Conservation (phyloP, 2,113 vertebrate genomes). For the Spheniscus mendiculus region DNA sequence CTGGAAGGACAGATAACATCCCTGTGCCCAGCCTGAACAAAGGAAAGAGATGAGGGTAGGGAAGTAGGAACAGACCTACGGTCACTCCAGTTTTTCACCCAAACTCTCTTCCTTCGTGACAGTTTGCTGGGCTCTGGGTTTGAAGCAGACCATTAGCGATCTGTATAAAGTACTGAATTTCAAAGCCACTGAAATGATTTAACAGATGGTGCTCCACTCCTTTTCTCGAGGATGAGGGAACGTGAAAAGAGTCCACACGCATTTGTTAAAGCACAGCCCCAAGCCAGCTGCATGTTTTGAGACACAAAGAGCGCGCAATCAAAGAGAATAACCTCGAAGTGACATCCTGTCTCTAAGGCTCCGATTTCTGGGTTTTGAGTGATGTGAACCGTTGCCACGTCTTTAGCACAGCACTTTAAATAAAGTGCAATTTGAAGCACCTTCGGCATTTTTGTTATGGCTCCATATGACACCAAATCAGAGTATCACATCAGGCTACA, state of each 20-base stretch:
- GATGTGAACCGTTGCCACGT: rapidly evolving
- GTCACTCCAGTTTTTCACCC: neutral
- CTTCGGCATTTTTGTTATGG: neutral
- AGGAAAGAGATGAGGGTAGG: neutral
- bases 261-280: neutral
- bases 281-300: neutral
- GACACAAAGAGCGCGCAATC: neutral
- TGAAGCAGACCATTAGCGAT: neutral
- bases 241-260: neutral
- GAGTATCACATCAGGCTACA: neutral
- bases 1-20: neutral
- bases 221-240: neutral
- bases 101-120: neutral
- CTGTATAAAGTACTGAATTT: neutral
- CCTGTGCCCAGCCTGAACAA: neutral
- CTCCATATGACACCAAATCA: neutral
- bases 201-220: neutral
- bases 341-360: neutral
- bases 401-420: neutral
- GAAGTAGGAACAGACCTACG: neutral
- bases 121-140: neutral
- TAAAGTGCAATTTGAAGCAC: neutral
- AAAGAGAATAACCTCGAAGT: neutral
- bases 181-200: neutral
- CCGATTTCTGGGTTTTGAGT: neutral